Percentiles rank a stretch among this genome's conserved stretches.
Evolutionary conservation across 1,140 invertebrate species (phyloP).

Genomic region (Gryon sp.): DNA sequence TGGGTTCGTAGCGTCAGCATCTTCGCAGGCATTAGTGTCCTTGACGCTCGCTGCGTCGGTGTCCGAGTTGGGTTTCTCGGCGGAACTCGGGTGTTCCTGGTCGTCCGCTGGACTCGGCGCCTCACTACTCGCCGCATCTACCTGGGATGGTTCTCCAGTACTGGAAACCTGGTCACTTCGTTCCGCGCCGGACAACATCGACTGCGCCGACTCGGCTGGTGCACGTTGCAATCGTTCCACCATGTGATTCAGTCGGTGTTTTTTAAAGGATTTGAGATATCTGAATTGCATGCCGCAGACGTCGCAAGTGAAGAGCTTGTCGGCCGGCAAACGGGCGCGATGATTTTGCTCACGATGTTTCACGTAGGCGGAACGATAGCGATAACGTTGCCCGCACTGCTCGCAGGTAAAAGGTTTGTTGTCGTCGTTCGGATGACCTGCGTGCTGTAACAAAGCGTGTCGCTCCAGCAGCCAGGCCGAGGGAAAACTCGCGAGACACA

Average conservation of each 20-base stretch:
- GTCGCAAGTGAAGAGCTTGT: slow-evolving; percentile 93
- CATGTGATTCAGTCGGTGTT: slow-evolving; percentile 92
- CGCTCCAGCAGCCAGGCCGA: slow-evolving; percentile 90
- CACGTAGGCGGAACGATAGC: slow-evolving; percentile 92
- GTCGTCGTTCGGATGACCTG: slow-evolving; percentile 84
- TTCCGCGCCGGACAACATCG: slow-evolving; percentile 74
- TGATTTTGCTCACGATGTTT: slow-evolving; percentile 94
- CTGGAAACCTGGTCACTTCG: slow-evolving; percentile 85
- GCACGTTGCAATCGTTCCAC: slow-evolving; percentile 85
- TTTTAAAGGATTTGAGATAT: slow-evolving; percentile 93
- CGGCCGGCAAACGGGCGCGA: slow-evolving; percentile 89
- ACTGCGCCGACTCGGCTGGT: slow-evolving; percentile 62
- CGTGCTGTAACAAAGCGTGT: slow-evolving; percentile 88
- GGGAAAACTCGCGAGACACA: slow-evolving; percentile 90
- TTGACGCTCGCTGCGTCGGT: slow-evolving; percentile 69
- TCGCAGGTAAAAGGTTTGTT: slow-evolving; percentile 96
- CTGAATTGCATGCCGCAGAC: slow-evolving; percentile 93
- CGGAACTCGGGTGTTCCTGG: slow-evolving; percentile 60
- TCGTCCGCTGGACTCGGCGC: slow-evolving; percentile 65
- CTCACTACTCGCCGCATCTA: slow-evolving; percentile 73
- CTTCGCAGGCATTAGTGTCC: slow-evolving; percentile 42
- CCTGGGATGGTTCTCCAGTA: slow-evolving; percentile 84
- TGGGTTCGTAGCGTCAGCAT: slow-evolving; percentile 4
- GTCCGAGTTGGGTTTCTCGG: slow-evolving; percentile 65
- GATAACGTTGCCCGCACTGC: slow-evolving; percentile 93